phyloP scores from a whole-genome alignment of 2,113 vertebrate genomes.

The Aramus guarauna region DNA sequence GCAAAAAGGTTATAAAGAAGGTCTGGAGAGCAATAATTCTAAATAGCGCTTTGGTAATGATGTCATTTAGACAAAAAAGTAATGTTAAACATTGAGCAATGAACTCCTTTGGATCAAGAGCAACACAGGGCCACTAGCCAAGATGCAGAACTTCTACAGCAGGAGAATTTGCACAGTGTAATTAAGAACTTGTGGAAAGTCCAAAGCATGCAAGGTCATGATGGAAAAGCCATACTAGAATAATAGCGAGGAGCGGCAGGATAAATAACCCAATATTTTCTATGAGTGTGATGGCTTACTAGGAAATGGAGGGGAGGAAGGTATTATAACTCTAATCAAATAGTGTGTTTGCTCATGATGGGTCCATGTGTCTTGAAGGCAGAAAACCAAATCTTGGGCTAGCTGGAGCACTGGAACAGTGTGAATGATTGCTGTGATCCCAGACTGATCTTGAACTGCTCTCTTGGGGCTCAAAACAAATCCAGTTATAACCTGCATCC shows the following conservation, averaged over 20 bases:
- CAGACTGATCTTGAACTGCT: neutral
- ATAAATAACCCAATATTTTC: neutral
- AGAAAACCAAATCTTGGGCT: neutral
- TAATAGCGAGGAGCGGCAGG: neutral
- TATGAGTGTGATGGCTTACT: accelerated
- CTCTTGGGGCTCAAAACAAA: neutral
- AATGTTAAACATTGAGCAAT: neutral
- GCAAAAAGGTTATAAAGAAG: neutral
- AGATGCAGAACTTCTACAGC: neutral
- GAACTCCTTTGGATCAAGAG: neutral
- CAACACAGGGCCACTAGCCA: neutral
- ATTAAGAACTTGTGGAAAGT: neutral
- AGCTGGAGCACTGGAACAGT: neutral
- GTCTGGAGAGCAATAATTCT: neutral
- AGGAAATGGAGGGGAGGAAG: neutral
- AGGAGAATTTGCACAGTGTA: neutral
- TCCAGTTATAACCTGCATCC: neutral
- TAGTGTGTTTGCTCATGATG: neutral
- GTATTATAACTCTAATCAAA: neutral
- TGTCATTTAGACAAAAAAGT: slow-evolving; percentile 3
- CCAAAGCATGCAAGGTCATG: neutral
- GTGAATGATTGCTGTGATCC: neutral
- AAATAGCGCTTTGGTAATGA: neutral
- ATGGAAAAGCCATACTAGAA: neutral
- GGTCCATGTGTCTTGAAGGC: neutral